Evolutionary conservation across 2,888 invertebrate species (phyloP), one percentile per base, ranked within the genome.

Genomic region (Ophonus ardosiacus): DNA sequence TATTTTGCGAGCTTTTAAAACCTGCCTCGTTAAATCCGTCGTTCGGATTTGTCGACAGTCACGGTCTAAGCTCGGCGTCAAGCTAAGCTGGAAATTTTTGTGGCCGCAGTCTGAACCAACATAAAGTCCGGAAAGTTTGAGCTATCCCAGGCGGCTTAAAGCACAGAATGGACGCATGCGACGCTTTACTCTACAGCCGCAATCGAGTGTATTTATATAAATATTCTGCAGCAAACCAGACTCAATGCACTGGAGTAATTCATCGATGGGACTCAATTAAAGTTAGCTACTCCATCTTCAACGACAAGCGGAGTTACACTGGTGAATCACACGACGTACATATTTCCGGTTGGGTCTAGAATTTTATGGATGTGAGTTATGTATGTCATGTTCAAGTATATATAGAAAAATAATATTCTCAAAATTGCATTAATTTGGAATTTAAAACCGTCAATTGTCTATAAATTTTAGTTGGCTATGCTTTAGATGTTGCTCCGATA

Each of bases 51-150:
- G 81, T 81, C 81, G 65, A 81, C 81, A 65, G 59, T 51, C 43
- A 63, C 21, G 65, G 40, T 81, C 51, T 81, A 65, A 68, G 68
- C 68, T 68, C 24, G 68, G 38, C 68, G 38, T 68, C 31, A 68
- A 68, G 68, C 71, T 82, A 82, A 82, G 51, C 71, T 71, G 51
- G 57, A 82, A 68, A 82, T 82, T 82, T 82, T 82, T 82, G 82
- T 82, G 82, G 40, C 38, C 68, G 68, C 68, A 31, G 21, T 68
- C 82, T 76, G 59, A 76, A 83, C 76, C 83, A 83, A 83, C 82
- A 82, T 82, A 59, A 82, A 82, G 82, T 82, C 82, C 71, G 71
- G 71, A 82, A 71, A 71, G 82, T 68, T 82, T 82, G 68, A 82
- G 82, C 71, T 31, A 82, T 68, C 68, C 68, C 68, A 68, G 31